Conservation (phyloP, 1,140 invertebrate genomes). For the Schlechtendalia chinensis region DNA sequence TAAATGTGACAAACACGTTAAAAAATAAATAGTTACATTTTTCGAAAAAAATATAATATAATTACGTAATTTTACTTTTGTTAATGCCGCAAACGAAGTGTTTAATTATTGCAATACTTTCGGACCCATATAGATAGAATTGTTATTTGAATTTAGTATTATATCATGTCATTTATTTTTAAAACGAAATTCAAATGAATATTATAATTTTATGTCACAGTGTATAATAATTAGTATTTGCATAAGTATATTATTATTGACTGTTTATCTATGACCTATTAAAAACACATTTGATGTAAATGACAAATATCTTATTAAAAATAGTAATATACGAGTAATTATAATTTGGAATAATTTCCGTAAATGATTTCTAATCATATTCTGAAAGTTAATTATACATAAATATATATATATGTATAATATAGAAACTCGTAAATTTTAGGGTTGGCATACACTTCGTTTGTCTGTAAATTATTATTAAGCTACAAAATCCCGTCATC, state of each 20-base stretch:
- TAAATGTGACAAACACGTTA: too few species aligned
- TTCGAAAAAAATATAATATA: too few species aligned
- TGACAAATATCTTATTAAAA: constrained; percentile 19
- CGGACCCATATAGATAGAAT: too few species aligned
- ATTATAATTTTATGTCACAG: background rate
- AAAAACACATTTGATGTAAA: constrained; percentile 2
- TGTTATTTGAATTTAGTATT: too few species aligned
- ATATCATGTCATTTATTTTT: too few species aligned
- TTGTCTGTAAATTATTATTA: constrained; percentile 49
- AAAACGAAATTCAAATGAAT: background rate
- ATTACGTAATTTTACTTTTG: too few species aligned
- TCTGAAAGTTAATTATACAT: constrained; percentile 42
- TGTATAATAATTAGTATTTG: background rate
- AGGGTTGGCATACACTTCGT: constrained; percentile 40
- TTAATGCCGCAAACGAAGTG: too few species aligned
- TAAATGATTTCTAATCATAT: constrained; percentile 36
- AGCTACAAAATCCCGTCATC: constrained; percentile 48
- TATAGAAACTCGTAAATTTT: constrained; percentile 24
- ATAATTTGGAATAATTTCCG: constrained; percentile 30
- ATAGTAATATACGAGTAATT: background rate
- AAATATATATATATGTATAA: too few species aligned
- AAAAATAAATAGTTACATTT: too few species aligned
- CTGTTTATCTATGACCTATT: background rate
- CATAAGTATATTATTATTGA: background rate
- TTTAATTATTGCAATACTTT: too few species aligned